Evolutionary conservation across 2,113 vertebrate species (phyloP).

Genomic region (Psephotus haematonotus): DNA sequence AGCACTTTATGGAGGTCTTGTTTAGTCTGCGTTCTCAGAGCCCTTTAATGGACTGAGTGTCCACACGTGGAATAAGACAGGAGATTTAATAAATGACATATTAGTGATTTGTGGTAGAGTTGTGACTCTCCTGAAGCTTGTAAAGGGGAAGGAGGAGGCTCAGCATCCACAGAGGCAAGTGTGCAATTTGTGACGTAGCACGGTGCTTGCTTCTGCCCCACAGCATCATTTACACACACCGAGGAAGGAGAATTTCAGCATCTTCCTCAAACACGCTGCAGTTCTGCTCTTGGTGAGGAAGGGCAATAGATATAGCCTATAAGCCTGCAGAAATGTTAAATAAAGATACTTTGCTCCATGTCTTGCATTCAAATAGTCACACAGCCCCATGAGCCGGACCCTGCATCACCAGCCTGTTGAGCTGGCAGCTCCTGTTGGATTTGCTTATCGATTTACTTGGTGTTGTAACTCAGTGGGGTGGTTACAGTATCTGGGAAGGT

Average conservation of each 20-base stretch:
- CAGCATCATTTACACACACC: accelerated
- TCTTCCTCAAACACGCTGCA: neutral
- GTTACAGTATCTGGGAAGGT: neutral
- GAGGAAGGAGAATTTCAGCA: neutral
- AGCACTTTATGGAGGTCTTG: neutral
- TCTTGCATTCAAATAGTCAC: neutral
- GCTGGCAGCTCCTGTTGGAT: neutral
- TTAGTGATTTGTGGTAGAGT: neutral
- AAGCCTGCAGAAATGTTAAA: neutral
- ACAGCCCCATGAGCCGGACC: accelerated
- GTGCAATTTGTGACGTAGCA: accelerated
- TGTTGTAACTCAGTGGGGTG: neutral
- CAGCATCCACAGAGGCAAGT: accelerated
- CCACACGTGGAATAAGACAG: accelerated
- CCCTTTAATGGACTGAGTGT: neutral
- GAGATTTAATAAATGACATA: neutral
- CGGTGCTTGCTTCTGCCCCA: accelerated
- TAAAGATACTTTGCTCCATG: neutral
- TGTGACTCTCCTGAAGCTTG: neutral
- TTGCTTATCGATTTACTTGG: neutral
- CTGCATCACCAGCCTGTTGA: neutral
- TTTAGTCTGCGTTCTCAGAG: neutral
- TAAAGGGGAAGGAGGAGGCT: neutral
- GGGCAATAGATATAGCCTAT: neutral
- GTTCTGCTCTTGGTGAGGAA: neutral